phyloP scores from a whole-genome alignment of 2,888 invertebrate species.

The Oligia fasciuncula region DNA sequence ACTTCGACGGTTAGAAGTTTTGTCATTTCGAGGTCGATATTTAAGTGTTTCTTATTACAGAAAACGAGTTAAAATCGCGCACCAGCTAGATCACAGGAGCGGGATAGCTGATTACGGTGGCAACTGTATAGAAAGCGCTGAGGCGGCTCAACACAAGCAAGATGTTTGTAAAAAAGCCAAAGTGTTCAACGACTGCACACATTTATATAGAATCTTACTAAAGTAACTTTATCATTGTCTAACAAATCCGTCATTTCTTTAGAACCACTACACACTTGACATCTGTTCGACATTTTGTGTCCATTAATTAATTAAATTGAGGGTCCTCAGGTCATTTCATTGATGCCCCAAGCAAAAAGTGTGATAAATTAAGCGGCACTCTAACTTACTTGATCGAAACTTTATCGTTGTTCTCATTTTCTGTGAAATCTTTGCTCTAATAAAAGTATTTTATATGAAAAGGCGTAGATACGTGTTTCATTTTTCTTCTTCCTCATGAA shows the following conservation, averaged over 20 bases:
- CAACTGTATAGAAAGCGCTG: constrained; percentile 81
- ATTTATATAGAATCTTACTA: constrained; percentile 81
- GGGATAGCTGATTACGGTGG: constrained; percentile 74
- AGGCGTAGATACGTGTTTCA: constrained; percentile 24
- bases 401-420: constrained; percentile 20
- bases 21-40: neutral
- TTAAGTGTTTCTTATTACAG: constrained; percentile 62
- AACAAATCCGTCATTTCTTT: constrained; percentile 7
- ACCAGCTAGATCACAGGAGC: constrained; percentile 75
- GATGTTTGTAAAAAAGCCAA: constrained; percentile 87
- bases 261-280: constrained; percentile 13
- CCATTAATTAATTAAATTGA: constrained; percentile 55
- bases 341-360: constrained; percentile 42
- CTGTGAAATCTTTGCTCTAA: constrained; percentile 10
- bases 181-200: constrained; percentile 87
- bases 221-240: constrained; percentile 64
- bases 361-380: constrained; percentile 25
- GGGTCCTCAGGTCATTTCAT: constrained; percentile 28
- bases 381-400: constrained; percentile 34
- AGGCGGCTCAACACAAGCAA: constrained; percentile 83
- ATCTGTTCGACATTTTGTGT: constrained; percentile 24
- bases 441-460: constrained; percentile 44
- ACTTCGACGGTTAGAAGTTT: neutral
- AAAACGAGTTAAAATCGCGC: constrained; percentile 78
- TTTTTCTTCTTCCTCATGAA: constrained; percentile 22